phyloP scores from a whole-genome alignment of 2,797 vertebrate genomes.

The Phoebastria nigripes region DNA sequence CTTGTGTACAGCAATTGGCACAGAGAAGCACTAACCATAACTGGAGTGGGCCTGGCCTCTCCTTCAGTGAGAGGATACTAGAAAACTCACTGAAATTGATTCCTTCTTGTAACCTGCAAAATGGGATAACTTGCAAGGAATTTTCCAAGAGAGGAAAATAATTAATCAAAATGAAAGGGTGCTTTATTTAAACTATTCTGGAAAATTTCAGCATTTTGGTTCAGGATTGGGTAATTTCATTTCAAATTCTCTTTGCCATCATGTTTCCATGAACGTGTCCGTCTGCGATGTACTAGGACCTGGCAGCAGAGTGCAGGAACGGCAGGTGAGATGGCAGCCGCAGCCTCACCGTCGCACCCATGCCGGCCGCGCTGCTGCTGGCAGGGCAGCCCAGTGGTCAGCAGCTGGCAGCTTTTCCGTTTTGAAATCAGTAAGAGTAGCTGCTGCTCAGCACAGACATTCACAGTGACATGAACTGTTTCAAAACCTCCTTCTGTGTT shows the following conservation, averaged over 20 bases:
- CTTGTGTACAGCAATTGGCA: background rate
- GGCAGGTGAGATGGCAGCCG: background rate
- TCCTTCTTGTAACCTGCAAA: background rate
- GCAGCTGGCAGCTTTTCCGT: background rate
- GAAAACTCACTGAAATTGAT: background rate
- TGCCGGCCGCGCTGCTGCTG: accelerated
- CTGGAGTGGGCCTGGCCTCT: background rate
- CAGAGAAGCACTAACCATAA: background rate
- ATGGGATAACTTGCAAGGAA: background rate
- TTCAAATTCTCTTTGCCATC: background rate
- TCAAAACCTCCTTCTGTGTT: background rate
- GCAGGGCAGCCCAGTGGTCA: background rate
- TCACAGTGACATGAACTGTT: background rate
- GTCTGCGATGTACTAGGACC: background rate
- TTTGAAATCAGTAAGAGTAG: background rate
- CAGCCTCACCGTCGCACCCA: accelerated
- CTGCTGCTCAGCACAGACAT: background rate
- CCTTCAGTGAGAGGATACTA: background rate
- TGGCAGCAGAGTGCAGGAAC: background rate
- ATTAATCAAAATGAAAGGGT: background rate
- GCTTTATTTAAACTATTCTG: background rate
- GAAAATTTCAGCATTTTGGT: background rate
- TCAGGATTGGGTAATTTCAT: background rate
- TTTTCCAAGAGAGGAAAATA: background rate
- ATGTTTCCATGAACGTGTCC: background rate